phyloP scores from a whole-genome alignment of 2,888 invertebrate genomes.

The Leptinotarsa rubiginosa region DNA sequence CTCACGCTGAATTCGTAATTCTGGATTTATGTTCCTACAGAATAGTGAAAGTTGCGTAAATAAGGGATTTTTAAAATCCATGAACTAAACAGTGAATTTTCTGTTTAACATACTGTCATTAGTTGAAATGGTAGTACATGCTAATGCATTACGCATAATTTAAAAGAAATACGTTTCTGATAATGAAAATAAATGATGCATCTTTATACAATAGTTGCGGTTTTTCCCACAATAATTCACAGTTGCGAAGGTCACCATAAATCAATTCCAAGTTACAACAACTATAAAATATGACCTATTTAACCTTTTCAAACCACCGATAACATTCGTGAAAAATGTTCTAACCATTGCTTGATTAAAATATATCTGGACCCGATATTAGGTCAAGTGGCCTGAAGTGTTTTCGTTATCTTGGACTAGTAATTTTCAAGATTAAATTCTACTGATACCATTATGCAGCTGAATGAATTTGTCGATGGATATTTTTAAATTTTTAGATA shows the following conservation, averaged over 20 bases:
- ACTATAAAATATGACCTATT: slow-evolving; percentile 6
- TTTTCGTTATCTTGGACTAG: too few species aligned
- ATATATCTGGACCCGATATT: not conserved
- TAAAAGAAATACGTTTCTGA: not conserved
- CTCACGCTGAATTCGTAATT: too few species aligned
- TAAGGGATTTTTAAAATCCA: not conserved
- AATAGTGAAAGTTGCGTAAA: too few species aligned
- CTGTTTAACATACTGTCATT: too few species aligned
- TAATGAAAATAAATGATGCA: not conserved
- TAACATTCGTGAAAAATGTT: not conserved
- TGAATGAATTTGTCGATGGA: too few species aligned
- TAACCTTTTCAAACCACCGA: not conserved
- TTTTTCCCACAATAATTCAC: not conserved
- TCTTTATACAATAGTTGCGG: not conserved
- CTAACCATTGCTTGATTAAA: not conserved
- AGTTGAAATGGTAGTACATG: too few species aligned
- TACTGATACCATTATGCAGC: too few species aligned
- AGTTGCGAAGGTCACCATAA: slow-evolving; percentile 2
- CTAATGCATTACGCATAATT: slow-evolving; percentile 49
- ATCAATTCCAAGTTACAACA: not conserved
- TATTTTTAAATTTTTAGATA: too few species aligned
- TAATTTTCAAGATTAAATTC: too few species aligned
- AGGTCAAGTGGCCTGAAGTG: too few species aligned
- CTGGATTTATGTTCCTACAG: too few species aligned
- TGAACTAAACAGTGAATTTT: not conserved